Base-by-base conservation (phyloP, 1,140 invertebrate species). In the Atta colombica region DNA sequence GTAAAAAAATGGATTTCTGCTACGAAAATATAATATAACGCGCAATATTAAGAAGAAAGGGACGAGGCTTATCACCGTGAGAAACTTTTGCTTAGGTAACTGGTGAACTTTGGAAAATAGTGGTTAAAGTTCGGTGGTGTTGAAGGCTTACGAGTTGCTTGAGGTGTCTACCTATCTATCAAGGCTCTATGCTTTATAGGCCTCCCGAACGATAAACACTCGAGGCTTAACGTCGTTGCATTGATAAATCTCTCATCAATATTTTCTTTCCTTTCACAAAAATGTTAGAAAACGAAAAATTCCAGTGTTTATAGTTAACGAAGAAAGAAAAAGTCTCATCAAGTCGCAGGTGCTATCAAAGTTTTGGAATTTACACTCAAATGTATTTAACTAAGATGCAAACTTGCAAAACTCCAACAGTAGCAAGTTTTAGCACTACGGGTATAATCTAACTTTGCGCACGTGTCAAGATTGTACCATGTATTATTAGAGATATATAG, bases 401-500 rank as follows among this genome's bases (percentile, higher is more conserved):
- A 72, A 74, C 25, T 84, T 74, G 25, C 68, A 84, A 61, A 84
- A 75, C 68, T 84, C 39, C 80, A 75, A 84, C 80, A 74, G 80
- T 71, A 49, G 69, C 69, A 74, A 74, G 80, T 84, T 84, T 72
- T 74, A 74, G 69, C 53, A 55, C 51, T 69, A 49, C 6, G 55
- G 85, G 72, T 89, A 90, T 90, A 90, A 90, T 90, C 88, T 88
- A 90, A 90, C 86, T 90, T 90, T 72, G 71, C 65, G 28, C 80
- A 31, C 74, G 86, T 74, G 58, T 51, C 88, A 66, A 88, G 89
- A 90, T 90, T 90, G 89, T 81, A 68, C 65, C 75, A 85, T 90
- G 60, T 84, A 90, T 90, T 90, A 90, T 90, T 90, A 90, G 69
- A 51, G 39, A 74, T 61, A 82, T 84, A 84, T 66, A 75, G 71